Evolutionary conservation across 2,888 invertebrate species (phyloP), one percentile per base, ranked within the genome.

Genomic region (Folsomia manolachei): DNA sequence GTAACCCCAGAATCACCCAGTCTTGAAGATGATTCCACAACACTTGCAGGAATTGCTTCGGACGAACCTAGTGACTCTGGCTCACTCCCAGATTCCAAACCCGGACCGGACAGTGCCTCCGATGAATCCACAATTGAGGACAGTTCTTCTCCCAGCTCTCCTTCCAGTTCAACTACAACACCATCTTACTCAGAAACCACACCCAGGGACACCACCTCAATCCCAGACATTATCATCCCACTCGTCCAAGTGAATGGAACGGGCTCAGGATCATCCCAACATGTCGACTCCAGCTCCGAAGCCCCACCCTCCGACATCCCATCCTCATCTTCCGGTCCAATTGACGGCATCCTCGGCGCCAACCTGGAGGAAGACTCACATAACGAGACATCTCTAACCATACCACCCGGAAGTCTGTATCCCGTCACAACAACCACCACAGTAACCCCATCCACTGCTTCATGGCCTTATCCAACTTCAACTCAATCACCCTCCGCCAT

Each of bases 401-500:
- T 69, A 14, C 71, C 74, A 26, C 70, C 78, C 21, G 78, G 79
- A 23, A 75, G 72, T 70, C 74, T 74, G 23, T 71, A 77, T 39
- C 79, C 81, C 19, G 80, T 81, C 61, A 80, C 78, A 1, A 75
- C 79, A 19, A 78, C 78, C n/a, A 78, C 79, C 60, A 75, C 81
- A 21, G 78, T 76, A 25, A 76, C 81, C 19, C 77, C 78, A 1
- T 78, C 78, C 18, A 69, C 81, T 9, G 76, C 76, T 27, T 69
- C 80, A 24, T 78, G 73, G 75, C 76, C 78, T 53, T 76, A 78
- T 66, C 77, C 79, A 69, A 69, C 81, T 14, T 73, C 75, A 72
- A 74, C 71, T 26, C 71, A 68, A 24, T 71, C 72, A 27, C 71
- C 74, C 1, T 88, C 89, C 71, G 86, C 89, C 4, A 92, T 93